Base-by-base conservation (phyloP, 2,113 vertebrate species). In the Nothoprocta perdicaria region DNA sequence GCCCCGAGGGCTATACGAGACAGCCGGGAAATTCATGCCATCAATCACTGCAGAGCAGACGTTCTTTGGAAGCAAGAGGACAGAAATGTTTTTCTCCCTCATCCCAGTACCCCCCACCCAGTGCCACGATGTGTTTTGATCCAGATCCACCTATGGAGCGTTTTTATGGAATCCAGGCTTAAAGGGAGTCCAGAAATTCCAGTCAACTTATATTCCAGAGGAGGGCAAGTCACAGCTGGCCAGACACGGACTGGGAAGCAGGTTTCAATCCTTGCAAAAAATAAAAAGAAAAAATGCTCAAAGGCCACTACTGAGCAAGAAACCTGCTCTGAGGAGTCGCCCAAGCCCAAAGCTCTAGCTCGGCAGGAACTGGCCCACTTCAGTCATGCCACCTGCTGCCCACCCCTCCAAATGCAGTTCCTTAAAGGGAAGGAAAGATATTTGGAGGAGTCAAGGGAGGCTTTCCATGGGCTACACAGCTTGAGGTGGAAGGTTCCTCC, bases 11-110 rank as follows among this genome's bases (percentile, higher is more conserved):
- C 62, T 92, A 72, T 41, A 89, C 67, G 35, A 71, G 85, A 45
- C 33, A 63, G 40, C 21, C 7, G 52, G 76, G 66, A 94, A 92
- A 93, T n/a, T 62, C 26, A 9, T 3, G 12, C 80, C 71, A 73
- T 89, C 61, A 68, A 4, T 82, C 45, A 71, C 6, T 14, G 88
- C 73, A 76, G 50, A 84, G 57, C 89, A 93, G 66, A 77, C 66
- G 40, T 83, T 93, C n/a, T 91, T 68, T 58, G 84, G 80, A 88
- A 94, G 33, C 23, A 57, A 91, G 77, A 95, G 50, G 92, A 78
- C 33, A 93, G 73, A 91, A 89, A 93, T 93, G 43, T 92, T 95
- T 95, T 95, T 29, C 85, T 94, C 93, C 85, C 52, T 69, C 82
- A 84, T 80, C 85, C 91, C 53, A 29, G 45, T 69, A 26, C 61